Base-by-base conservation (phyloP, 2,888 invertebrate species). In the Lepidocyrtoides sp. region DNA sequence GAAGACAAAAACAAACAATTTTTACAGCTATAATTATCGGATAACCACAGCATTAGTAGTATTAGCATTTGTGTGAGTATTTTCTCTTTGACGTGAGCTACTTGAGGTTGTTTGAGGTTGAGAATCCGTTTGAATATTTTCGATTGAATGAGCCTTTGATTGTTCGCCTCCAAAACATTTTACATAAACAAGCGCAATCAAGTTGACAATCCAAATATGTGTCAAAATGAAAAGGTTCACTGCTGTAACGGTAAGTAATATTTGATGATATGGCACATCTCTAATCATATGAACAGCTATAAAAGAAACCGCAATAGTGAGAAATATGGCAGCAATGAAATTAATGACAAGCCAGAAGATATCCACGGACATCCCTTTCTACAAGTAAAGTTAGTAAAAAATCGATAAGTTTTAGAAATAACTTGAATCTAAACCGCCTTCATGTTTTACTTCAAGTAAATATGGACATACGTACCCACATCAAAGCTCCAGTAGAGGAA, bases 251-350 rank as follows among this genome's bases (percentile, higher is more conserved):
- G 88, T 88, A 10, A 88, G 60, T 14, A 81, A 48, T 0, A 81
- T 23, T 88, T 88, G 88, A 51, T 81, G 79, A 17, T 88, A 88
- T 17, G 77, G 88, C 8, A 88, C 88, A 17, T 88, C 88, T 8
- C 69, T 0, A 3, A 88, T 81, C 88, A 88, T 88, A 14, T 79
- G 8, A 23, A 88, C 51, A n/a, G 51, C 29, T 1, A 81, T 81
- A 26, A 36, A 66, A 2, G 88, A 23, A 32, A 88, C 81, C 7
- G 88, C 63, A 44, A 88, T 54, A 1, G 88, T 51, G 20, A 88
- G 51, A 48, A 88, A 48, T 23, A 88, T 32, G 8, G 36, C 20
- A 3, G 54, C 51, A 17, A 88, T 79, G 26, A 88, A 79, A 51
- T 88, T 88, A 41, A 81, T n/a, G 12, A 79, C 51, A 5, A 88